phyloP scores from a whole-genome alignment of 2,888 invertebrate species.

The Apodemia duryi region DNA sequence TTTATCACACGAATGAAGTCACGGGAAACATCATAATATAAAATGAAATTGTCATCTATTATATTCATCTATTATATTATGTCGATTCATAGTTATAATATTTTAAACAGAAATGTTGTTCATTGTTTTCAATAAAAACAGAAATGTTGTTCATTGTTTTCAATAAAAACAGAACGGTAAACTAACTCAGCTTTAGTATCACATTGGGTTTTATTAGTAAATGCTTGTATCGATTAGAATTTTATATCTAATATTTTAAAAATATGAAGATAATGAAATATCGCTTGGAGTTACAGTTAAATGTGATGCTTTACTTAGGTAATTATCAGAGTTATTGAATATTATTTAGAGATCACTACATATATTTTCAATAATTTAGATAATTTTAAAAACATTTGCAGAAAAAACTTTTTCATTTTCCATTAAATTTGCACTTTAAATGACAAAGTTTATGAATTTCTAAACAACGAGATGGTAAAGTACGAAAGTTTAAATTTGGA shows the following conservation, averaged over 20 bases:
- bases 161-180: background rate
- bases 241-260: background rate
- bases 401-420: too few species aligned
- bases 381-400: too few species aligned
- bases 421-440: too few species aligned
- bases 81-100: constrained; percentile 2
- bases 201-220: background rate
- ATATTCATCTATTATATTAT: background rate
- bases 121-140: background rate
- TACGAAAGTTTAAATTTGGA: too few species aligned
- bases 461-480: too few species aligned
- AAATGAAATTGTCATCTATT: background rate
- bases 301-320: background rate
- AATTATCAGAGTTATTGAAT: background rate
- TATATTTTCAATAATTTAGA: too few species aligned
- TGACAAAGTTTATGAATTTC: too few species aligned
- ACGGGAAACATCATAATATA: background rate
- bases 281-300: background rate
- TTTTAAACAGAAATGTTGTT: background rate
- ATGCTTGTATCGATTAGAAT: background rate
- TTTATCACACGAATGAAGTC: background rate
- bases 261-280: background rate
- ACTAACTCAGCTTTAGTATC: background rate
- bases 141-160: background rate
- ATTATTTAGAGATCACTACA: too few species aligned